These are phyloP conservation scores for Bellardia bayeri DNA, from an alignment of 2,888 invertebrate genomes.

Conservation along the genomic window DNA sequence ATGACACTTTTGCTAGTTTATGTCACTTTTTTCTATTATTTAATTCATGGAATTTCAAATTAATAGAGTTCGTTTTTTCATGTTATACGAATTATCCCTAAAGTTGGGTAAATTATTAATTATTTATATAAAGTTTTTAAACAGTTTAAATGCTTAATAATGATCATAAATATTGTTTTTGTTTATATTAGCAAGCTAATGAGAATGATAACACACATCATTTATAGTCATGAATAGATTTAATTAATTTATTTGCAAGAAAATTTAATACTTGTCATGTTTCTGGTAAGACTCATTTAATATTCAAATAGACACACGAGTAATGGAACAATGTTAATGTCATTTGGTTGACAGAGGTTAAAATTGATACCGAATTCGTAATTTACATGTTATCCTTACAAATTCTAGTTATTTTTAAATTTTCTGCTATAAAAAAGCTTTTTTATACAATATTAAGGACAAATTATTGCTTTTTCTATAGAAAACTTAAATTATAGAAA, in stretches of 20 bases:
- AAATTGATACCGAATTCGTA: background rate
- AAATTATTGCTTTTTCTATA: no score
- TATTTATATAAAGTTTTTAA: background rate
- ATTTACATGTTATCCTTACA: background rate
- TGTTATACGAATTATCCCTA: background rate
- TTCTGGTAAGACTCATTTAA: no score
- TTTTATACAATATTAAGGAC: no score
- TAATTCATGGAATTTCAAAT: background rate
- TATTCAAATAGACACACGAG: no score
- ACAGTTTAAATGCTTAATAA: slow-evolving; percentile 9
- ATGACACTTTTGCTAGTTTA: slow-evolving; percentile 45
- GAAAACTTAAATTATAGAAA: no score
- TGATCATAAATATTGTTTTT: slow-evolving; percentile 4
- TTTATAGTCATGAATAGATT: background rate
- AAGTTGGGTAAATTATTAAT: slow-evolving; percentile 21
- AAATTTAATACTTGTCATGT: background rate
- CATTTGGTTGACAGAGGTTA: no score
- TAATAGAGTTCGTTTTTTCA: background rate
- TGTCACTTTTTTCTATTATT: slow-evolving; percentile 19
- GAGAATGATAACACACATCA: background rate
- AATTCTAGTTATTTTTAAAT: background rate
- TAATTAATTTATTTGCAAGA: background rate
- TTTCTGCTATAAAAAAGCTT: no score
- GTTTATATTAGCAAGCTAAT: background rate
- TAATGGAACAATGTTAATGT: no score